Conservation (phyloP, 2,113 vertebrate species). For the Pterophyllum scalare region DNA sequence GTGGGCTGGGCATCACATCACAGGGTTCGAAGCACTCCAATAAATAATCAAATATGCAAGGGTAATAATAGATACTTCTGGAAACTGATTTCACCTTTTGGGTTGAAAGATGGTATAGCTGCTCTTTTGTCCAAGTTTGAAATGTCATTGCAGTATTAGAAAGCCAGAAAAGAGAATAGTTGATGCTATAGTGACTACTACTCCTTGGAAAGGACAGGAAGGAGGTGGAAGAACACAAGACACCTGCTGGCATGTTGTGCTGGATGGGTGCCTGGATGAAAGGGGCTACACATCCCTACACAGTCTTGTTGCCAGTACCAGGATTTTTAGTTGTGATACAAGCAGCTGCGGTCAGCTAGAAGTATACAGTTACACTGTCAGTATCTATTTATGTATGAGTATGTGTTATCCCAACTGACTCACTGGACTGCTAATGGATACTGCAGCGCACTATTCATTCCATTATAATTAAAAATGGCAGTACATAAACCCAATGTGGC, state of each 20-base stretch:
- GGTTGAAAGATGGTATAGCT: neutral
- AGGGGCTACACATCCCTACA: constrained; percentile 45
- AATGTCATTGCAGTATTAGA: constrained; percentile 32
- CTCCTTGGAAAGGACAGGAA: constrained; percentile 26
- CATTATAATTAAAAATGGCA: constrained; percentile 21
- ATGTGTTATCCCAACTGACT: constrained; percentile 4
- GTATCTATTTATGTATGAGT: constrained; percentile 2
- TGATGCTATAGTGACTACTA: constrained; percentile 11
- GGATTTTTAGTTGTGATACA: constrained; percentile 65
- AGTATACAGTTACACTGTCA: constrained; percentile 44
- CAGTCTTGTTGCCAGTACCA: constrained; percentile 43
- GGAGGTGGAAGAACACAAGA: constrained; percentile 49
- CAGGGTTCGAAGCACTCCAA: constrained; percentile 5
- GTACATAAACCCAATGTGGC: neutral
- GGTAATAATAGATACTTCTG: neutral
- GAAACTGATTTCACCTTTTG: constrained; percentile 17
- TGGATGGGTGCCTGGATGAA: constrained; percentile 61
- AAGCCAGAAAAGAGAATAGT: constrained; percentile 9
- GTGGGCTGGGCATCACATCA: neutral
- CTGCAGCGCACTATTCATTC: neutral
- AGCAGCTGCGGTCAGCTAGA: constrained; percentile 55
- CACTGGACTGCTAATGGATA: constrained; percentile 16
- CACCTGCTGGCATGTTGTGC: constrained; percentile 47
- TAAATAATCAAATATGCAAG: neutral
- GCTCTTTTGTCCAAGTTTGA: constrained; percentile 17